Conservation (phyloP, 2,888 invertebrate genomes). For the Nemotelus pantherinus region DNA sequence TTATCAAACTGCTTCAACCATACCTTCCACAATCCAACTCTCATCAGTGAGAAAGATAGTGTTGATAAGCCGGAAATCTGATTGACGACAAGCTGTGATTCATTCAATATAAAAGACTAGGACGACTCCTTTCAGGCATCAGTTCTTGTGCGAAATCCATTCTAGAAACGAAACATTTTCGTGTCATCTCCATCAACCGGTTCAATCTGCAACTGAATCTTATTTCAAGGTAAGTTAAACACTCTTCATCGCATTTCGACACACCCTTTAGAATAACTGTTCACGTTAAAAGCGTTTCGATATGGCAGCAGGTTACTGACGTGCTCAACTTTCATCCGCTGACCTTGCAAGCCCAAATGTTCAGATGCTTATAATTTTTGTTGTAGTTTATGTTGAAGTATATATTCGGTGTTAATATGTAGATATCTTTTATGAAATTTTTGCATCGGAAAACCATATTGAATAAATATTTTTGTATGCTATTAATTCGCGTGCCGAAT, state of each 20-base stretch:
- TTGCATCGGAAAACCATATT: too few relatives aligned
- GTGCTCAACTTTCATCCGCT: constrained; percentile 12
- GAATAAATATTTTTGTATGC: too few relatives aligned
- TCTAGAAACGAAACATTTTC: not conserved
- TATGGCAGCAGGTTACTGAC: not conserved
- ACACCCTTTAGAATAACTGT: not conserved
- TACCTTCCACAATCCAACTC: too few relatives aligned
- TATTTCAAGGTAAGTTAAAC: constrained; percentile 18
- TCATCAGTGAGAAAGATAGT: not conserved
- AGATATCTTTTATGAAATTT: too few relatives aligned
- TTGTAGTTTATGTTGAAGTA: too few relatives aligned
- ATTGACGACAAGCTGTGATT: constrained; percentile 37
- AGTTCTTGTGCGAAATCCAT: constrained; percentile 25
- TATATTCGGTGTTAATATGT: too few relatives aligned
- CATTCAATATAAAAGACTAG: constrained; percentile 41
- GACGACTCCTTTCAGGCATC: constrained; percentile 13
- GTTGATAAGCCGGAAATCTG: constrained; percentile 41
- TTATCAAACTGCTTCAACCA: too few relatives aligned
- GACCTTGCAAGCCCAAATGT: not conserved
- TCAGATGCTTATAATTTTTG: too few relatives aligned
- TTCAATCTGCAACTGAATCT: not conserved
- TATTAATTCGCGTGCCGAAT: too few relatives aligned
- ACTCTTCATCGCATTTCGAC: constrained; percentile 1
- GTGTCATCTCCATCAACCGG: not conserved
- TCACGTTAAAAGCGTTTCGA: too few relatives aligned